phyloP scores from a whole-genome alignment of 1,140 invertebrate genomes.

The Adoxophyes honmai region DNA sequence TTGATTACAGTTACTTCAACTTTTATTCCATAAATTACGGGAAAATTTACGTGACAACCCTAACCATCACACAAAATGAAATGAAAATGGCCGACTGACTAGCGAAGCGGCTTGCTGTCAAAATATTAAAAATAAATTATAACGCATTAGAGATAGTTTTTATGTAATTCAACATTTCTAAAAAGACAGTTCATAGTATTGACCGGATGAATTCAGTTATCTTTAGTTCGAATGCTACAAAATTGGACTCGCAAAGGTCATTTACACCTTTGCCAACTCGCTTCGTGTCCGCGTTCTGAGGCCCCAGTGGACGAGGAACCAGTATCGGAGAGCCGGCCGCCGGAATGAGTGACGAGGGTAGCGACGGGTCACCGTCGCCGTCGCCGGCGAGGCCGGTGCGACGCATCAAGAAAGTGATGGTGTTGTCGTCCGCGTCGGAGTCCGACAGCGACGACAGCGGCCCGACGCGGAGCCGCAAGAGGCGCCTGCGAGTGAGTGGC shows the following conservation, averaged over 20 bases:
- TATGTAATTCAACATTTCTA: slow-evolving; percentile 37
- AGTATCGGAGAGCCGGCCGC: not conserved
- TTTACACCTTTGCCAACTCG: slow-evolving; percentile 66
- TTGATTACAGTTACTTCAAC: no score
- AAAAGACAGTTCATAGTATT: slow-evolving; percentile 36
- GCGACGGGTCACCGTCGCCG: slow-evolving; percentile 52
- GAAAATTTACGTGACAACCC: slow-evolving; percentile 20
- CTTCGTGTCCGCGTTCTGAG: slow-evolving; percentile 65
- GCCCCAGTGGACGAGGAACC: slow-evolving; percentile 15
- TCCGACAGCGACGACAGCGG: slow-evolving; percentile 62
- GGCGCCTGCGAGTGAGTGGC: slow-evolving; percentile 59
- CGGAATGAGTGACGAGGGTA: slow-evolving; percentile 62
- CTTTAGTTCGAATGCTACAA: slow-evolving; percentile 36
- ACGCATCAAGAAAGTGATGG: slow-evolving; percentile 47
- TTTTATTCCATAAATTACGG: slow-evolving; percentile 15
- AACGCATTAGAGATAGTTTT: slow-evolving; percentile 44
- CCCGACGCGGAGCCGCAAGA: slow-evolving; percentile 50
- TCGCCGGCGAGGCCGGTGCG: slow-evolving; percentile 45
- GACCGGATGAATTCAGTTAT: slow-evolving; percentile 48
- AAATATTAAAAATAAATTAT: slow-evolving; percentile 66
- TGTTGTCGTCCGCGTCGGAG: slow-evolving; percentile 46
- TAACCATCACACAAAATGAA: slow-evolving; percentile 14
- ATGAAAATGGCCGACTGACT: slow-evolving; percentile 68
- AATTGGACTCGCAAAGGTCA: slow-evolving; percentile 53
- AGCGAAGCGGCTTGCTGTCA: slow-evolving; percentile 74